These are phyloP conservation scores for Peromyscus leucopus DNA, from an alignment of 2,113 vertebrate genomes.

Conservation along the genomic window DNA sequence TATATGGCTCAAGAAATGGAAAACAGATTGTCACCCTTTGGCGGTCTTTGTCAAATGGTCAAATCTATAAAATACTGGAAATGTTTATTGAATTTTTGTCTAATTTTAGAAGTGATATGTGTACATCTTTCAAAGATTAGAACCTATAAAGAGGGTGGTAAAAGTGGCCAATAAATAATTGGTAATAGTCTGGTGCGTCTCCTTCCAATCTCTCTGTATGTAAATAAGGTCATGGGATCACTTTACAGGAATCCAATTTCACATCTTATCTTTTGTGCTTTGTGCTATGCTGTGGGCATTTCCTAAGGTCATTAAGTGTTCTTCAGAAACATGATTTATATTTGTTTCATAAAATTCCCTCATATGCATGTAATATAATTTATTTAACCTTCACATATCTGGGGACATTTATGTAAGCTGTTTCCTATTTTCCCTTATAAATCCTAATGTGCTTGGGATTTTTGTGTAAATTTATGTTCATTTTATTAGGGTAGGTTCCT, in stretches of 20 bases:
- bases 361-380: constrained; percentile 61
- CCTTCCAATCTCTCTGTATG: constrained; percentile 73
- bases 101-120: constrained; percentile 61
- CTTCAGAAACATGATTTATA: constrained; percentile 73
- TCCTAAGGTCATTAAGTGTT: constrained; percentile 67
- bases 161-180: constrained; percentile 70
- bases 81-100: constrained; percentile 38
- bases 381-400: constrained; percentile 75
- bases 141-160: constrained; percentile 60
- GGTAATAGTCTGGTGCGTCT: constrained; percentile 62
- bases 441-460: constrained; percentile 50
- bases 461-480: constrained; percentile 60
- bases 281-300: constrained; percentile 31
- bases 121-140: constrained; percentile 50
- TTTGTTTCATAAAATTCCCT: constrained; percentile 73
- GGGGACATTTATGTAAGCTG: constrained; percentile 58
- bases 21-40: background rate
- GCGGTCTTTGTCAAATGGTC: constrained; percentile 17
- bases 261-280: constrained; percentile 62
- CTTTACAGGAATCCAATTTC: constrained; percentile 67
- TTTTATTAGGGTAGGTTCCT: constrained; percentile 64
- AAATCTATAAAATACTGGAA: constrained; percentile 45
- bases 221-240: constrained; percentile 73
- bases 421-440: constrained; percentile 56
- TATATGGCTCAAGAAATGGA: background rate